Evolutionary conservation across 1,140 invertebrate genomes (phyloP), one percentile per base, ranked within the genome.

Genomic region (Ptiloglossa arizonensis): DNA sequence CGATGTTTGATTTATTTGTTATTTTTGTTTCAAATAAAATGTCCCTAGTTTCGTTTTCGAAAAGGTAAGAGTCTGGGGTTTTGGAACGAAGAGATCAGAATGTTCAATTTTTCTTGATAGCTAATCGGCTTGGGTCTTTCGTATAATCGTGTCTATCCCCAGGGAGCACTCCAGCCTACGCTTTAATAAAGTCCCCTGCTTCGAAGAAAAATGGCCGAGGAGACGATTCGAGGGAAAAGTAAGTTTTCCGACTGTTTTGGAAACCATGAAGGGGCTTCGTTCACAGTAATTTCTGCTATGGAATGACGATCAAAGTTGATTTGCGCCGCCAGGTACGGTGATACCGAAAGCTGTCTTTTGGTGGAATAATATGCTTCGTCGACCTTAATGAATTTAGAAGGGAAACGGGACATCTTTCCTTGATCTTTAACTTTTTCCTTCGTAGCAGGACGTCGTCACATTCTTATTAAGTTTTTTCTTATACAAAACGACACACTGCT

Each of bases 251-350:
- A 22, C 2, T 60, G 50, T 50, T 62, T 62, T 38, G 19, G 63
- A 41, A 50, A 35, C 19, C 48, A 59, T 13, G 27, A 59, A 27
- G 54, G 27, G 17, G 17, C 29, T 27, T 41, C 48, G 56, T 32
- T 52, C 64, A 68, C 57, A n/a, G 81, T 70, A 67, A 80, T 80
- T 67, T 77, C 52, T 54, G 22, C 48, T 46, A 54, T 11, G 81
- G 38, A 75, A 80, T 52, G 70, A 72, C 35, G 78, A 83, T 83
- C 62, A 77, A 85, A 81, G 72, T 68, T 56, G 57, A 74, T 75
- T 84, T 83, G 63, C 59, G 24, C 52, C 54, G 15, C 48, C 5
- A 9, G 46, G 29, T 73, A 35, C 22, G 32, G 27, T 35, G 41
- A 64, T 41, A 50, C 59, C 41, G 29, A 67, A 46, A 60, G 22